Base-by-base conservation (phyloP, 2,888 invertebrate species). In the Xanthia togata region DNA sequence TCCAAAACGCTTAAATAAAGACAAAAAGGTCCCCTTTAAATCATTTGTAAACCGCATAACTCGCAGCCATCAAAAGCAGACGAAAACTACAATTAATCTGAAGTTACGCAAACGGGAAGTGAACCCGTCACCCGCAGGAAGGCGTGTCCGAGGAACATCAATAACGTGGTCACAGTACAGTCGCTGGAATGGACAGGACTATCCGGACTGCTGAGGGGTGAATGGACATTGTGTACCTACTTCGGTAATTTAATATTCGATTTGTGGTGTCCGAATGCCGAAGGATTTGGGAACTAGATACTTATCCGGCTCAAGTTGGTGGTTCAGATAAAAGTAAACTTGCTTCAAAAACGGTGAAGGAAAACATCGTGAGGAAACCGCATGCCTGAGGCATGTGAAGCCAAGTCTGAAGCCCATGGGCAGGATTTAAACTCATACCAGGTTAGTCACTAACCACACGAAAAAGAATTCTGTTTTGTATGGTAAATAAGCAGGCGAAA, bases 61-160 rank as follows among this genome's bases (percentile, higher is more conserved):
- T 83, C 67, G 9, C 31, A 35, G 53, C 76, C 41, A 73, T 82
- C 75, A 74, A 12, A 65, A 75, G 0, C 87, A 86, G 80, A 76
- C 41, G 70, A 76, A 73, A 78, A 73, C 60, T 59, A 26, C 76
- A 23, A 86, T 86, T 87, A 85, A 87, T 86, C 75, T 79, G 68
- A 62, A 80, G 78, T 79, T 87, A 73, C 76, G 44, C 79, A 78
- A 64, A 64, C 73, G 78, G 71, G 80, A 78, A 80, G n/a, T 50
- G 77, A 86, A 78, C 82, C 85, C 35, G 86, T 83, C 87, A 83
- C 55, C 63, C 63, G 65, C 86, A 86, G 80, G 57, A 75, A 73
- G 86, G 86, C 83, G 86, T 78, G 86, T 41, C 78, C 65, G 31
- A 5, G 14, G 41, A 50, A 65, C 76, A 86, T 86, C 86, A 75